These are phyloP conservation scores for Diadema setosum DNA, from an alignment of 35 echinoderm and acorn worm genomes.

Conservation along the genomic window DNA sequence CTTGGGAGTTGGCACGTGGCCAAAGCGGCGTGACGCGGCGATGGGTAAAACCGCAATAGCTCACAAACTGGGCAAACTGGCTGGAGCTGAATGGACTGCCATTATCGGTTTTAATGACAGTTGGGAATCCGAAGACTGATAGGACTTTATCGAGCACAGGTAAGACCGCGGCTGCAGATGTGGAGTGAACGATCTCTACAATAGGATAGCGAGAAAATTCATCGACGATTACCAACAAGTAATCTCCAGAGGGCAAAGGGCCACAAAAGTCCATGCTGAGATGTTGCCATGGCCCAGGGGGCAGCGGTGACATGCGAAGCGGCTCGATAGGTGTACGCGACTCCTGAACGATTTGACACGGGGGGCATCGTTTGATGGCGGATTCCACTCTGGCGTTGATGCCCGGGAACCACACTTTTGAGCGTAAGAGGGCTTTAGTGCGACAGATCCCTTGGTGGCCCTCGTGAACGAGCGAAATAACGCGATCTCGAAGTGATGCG, in stretches of 20 bases:
- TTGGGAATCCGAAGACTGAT: conserved; percentile 41
- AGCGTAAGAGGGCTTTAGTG: conserved; percentile 8
- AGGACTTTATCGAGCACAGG: conserved; percentile 42
- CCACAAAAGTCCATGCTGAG: conserved; percentile 61
- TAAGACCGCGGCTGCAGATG: conserved; percentile 27
- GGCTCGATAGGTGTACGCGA: background rate
- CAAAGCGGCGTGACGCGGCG: conserved; percentile 16
- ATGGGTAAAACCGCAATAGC: conserved; percentile 1
- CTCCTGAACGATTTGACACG: conserved; percentile 7
- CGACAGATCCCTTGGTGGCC: conserved; percentile 22
- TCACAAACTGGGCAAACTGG: background rate
- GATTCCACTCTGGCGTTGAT: conserved; percentile 31
- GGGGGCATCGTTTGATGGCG: background rate
- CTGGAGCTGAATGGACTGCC: conserved; percentile 24
- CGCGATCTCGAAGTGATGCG: background rate
- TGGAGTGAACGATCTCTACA: conserved; percentile 20
- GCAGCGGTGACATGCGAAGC: conserved; percentile 29
- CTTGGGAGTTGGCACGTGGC: conserved; percentile 44
- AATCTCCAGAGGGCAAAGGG: conserved; percentile 47
- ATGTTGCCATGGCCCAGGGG: background rate
- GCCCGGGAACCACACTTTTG: conserved; percentile 50
- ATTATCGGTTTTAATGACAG: conserved; percentile 62
- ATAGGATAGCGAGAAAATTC: conserved; percentile 56
- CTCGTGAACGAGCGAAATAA: conserved; percentile 14
- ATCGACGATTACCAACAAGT: conserved; percentile 67